phyloP scores from a whole-genome alignment of 2,113 vertebrate genomes.

The Fulica atra region DNA sequence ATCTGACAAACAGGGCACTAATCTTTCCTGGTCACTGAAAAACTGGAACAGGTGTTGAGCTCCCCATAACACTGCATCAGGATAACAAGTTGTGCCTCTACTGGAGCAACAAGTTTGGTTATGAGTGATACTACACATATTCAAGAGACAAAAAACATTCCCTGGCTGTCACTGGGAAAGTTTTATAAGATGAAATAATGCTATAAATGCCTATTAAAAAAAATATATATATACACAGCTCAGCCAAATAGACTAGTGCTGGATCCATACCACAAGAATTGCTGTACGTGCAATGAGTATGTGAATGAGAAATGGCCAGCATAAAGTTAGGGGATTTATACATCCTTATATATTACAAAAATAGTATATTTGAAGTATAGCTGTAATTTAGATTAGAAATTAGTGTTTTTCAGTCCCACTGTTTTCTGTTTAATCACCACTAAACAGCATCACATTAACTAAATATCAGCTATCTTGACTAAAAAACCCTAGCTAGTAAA shows the following conservation, averaged over 20 bases:
- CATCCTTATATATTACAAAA: too few species aligned
- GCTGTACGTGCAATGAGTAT: background rate
- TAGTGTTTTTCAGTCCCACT: background rate
- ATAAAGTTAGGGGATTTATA: too few species aligned
- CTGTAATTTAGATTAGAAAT: background rate
- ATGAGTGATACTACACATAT: background rate
- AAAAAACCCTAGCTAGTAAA: background rate
- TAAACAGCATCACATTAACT: background rate
- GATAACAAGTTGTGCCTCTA: background rate
- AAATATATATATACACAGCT: background rate
- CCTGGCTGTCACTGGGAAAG: background rate
- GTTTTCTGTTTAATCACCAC: background rate
- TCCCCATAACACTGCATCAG: background rate
- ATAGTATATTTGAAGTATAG: background rate
- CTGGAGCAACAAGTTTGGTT: background rate
- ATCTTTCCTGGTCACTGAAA: background rate
- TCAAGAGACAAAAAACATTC: background rate
- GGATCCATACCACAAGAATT: background rate
- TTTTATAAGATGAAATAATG: background rate
- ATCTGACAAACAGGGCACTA: background rate
- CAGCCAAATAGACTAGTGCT: background rate
- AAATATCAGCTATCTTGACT: background rate
- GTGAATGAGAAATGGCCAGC: background rate
- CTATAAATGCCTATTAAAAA: background rate
- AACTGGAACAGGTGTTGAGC: background rate